Evolutionary conservation across 2,888 invertebrate genomes (phyloP).

Genomic region (Ptychoptera contaminata): DNA sequence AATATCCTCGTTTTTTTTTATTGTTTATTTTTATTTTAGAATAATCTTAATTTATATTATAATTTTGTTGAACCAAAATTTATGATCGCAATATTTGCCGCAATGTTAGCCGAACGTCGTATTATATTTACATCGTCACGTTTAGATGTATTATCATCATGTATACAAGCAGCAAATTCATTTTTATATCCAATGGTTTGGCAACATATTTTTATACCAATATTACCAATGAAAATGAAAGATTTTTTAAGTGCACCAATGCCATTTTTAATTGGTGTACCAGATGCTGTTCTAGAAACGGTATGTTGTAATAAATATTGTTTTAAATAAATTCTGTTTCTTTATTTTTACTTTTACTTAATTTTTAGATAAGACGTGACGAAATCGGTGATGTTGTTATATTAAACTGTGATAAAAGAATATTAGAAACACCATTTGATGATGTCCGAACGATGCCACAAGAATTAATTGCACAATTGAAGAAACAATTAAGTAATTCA

Average conservation of each 20-base stretch:
- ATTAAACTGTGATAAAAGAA: conserved; percentile 82
- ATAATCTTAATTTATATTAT: conserved; percentile 93
- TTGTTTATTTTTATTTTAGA: conserved; percentile 37
- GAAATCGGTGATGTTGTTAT: conserved; percentile 92
- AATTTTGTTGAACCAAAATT: conserved; percentile 89
- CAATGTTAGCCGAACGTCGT: conserved; percentile 84
- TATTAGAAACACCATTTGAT: conserved; percentile 72
- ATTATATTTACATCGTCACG: conserved; percentile 86
- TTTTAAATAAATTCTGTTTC: not conserved
- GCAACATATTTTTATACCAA: conserved; percentile 97
- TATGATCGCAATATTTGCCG: conserved; percentile 92
- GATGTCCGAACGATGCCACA: conserved; percentile 79
- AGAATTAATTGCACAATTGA: conserved; percentile 57
- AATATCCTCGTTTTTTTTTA: too few species aligned
- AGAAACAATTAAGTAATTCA: conserved; percentile 26
- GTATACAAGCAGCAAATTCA: conserved; percentile 85
- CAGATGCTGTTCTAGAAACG: conserved; percentile 54
- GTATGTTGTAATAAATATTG: conserved; percentile 26
- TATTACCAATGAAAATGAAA: conserved; percentile 73
- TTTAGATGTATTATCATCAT: conserved; percentile 77
- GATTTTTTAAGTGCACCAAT: conserved; percentile 91
- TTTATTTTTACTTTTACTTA: not conserved
- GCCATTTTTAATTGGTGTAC: conserved; percentile 96
- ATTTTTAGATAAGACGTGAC: conserved; percentile 40
- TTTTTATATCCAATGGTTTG: conserved; percentile 96